These are phyloP conservation scores for Ochropacha duplaris DNA, from an alignment of 2,888 invertebrate species.

Conservation along the genomic window DNA sequence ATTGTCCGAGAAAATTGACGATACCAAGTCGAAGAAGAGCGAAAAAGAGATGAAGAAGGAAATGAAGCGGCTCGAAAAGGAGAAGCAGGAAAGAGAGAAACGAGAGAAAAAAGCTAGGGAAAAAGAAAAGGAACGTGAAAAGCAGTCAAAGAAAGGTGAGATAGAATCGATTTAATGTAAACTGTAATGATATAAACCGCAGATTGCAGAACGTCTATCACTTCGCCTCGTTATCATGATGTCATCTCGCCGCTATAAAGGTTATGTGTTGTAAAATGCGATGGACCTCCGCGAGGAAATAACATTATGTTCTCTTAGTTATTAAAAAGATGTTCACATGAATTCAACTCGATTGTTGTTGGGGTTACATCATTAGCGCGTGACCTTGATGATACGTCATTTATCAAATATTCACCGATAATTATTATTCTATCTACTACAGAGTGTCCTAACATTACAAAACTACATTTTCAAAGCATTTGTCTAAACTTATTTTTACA, in stretches of 20 bases:
- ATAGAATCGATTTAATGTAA: not conserved
- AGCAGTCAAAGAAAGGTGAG: conserved; percentile 73
- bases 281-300: conserved; percentile 36
- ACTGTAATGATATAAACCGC: not conserved
- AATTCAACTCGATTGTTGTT: conserved; percentile 53
- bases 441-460: not conserved
- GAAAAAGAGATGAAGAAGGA: conserved; percentile 81
- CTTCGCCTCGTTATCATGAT: conserved; percentile 51
- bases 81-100: conserved; percentile 76
- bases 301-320: conserved; percentile 40
- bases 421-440: conserved; percentile 20
- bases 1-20: conserved; percentile 81
- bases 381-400: conserved; percentile 63
- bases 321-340: conserved; percentile 44
- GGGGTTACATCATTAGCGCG: conserved; percentile 61
- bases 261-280: conserved; percentile 39
- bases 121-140: conserved; percentile 77
- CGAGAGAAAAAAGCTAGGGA: conserved; percentile 78
- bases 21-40: conserved; percentile 73
- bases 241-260: conserved; percentile 54
- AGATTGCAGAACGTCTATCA: conserved; percentile 11
- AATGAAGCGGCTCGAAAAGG: conserved; percentile 77
- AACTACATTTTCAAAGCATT: not conserved
- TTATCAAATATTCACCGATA: conserved; percentile 54
- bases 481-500: not conserved